Conservation (phyloP, 2,797 vertebrate genomes). For the Natrix natrix region DNA sequence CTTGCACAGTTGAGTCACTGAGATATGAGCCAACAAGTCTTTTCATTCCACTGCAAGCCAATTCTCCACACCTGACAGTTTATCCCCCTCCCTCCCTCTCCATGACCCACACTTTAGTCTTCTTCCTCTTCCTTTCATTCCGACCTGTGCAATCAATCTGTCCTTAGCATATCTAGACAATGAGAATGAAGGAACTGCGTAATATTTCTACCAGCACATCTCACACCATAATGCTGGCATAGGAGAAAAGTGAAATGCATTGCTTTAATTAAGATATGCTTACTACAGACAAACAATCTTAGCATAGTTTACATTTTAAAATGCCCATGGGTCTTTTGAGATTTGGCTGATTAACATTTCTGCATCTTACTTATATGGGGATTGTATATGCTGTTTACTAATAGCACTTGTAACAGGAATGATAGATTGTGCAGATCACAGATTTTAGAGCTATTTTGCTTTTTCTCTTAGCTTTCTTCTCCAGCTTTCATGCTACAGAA, state of each 20-base stretch:
- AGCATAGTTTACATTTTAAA: neutral
- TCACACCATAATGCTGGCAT: neutral
- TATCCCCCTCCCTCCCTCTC: neutral
- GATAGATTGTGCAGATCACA: neutral
- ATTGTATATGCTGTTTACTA: neutral
- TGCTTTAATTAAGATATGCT: neutral
- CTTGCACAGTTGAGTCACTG: neutral
- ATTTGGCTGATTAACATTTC: neutral
- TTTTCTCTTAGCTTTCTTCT: neutral
- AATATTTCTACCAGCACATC: neutral
- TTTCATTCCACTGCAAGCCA: neutral
- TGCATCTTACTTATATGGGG: neutral
- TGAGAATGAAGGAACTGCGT: neutral
- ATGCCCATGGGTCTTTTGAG: neutral
- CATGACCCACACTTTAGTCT: neutral
- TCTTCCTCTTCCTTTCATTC: neutral
- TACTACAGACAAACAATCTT: neutral
- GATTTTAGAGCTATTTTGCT: neutral
- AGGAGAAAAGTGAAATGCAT: neutral
- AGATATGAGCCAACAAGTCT: neutral
- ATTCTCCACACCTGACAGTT: neutral
- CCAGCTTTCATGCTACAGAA: neutral
- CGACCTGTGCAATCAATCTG: neutral
- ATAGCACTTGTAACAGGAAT: neutral
- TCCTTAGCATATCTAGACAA: neutral